Evolutionary conservation across 2,888 invertebrate species (phyloP), one percentile per base, ranked within the genome.

Genomic region (Pterostichus niger): DNA sequence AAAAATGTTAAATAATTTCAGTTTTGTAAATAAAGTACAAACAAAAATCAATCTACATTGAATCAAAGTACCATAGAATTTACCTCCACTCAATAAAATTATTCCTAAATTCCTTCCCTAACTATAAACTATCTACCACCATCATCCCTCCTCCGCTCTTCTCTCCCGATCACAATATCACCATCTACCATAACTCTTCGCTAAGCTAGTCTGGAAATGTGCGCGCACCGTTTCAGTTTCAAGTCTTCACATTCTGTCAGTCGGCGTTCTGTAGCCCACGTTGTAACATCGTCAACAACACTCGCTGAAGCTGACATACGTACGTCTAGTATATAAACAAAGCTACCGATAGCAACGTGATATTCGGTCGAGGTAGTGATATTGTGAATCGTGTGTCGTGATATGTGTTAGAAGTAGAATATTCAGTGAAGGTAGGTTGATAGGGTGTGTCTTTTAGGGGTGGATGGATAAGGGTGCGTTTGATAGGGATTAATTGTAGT

Each of bases 301-400:
- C 0, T 10, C 13, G 49, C 5, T n/a, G 49, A 49, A n/a, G 11
- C 5, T 49, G 49, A n/a, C n/a, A 13, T n/a, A 35, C 6, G 35
- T 33, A 64, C 64, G 64, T 64, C 3, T 0, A 40, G 64, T 64
- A 64, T 64, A 64, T 64, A 64, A 64, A 64, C 64, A 64, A 33
- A 24, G 17, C 59, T 31, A n/a, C 31, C 35, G 33, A 33, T n/a
- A 64, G n/a, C 6, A 35, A n/a, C 31, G 64, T 64, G 64, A 33
- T 49, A 35, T 4, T 59, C 64, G 2, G 40, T 40, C 40, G 40
- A 40, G 5, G 24, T 11, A 35, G 64, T 49, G 49, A 49, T 10
- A 6, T 7, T 11, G 49, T 49, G n/a, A 49, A 6, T 11, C 49
- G 49, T 49, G 49, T 49, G 64, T 33, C 33, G 13, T 64, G 33